Base-by-base conservation (phyloP, 2,888 invertebrate genomes). In the Electrophaes corylata region DNA sequence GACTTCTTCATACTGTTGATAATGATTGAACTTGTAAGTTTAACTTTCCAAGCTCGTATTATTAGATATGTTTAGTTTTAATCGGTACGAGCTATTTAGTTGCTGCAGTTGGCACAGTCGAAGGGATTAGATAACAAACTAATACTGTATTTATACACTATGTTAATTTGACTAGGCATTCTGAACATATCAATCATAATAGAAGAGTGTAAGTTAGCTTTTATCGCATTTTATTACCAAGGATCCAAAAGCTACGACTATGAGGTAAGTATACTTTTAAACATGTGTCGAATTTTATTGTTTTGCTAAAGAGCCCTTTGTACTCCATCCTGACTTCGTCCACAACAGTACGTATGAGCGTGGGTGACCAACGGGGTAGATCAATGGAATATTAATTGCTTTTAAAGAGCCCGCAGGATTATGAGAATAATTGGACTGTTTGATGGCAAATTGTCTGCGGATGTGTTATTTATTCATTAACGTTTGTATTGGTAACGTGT, bases 401-500 rank as follows among this genome's bases (percentile, higher is more conserved):
- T 70, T 67, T 65, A 67, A 67, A 67, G 65, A 67, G 67, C 70
- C 70, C 63, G 31, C 61, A 62, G 84, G 86, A 86, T 88, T 86
- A 84, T 81, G 70, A 67, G 83, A 79, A 81, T 84, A 83, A 88
- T 86, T 86, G 84, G 78, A 72, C 70, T 70, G 76, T 67, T 69
- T 75, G 77, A 72, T 71, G 74, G 71, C 60, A 67, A 69, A 62
- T 65, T 60, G 70, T 71, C 67, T 72, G 75, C 73, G 72, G 43
- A 54, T 53, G 43, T 59, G 63, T 62, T 67, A 62, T 67, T 65
- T 67, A 65, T 67, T 67, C 65, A 67, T 60, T 57, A 60, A 46
- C 62, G 20, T 52, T 53, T 51, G 56, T 40, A 50, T 56, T 55
- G 43, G 11, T 50, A 43, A 41, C 20, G 39, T 48, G 18, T 48